Percentiles rank a stretch among this genome's conserved stretches.
These are phyloP conservation scores for Phania funesta DNA, from an alignment of 2,888 invertebrate genomes.

Conservation along the genomic window DNA sequence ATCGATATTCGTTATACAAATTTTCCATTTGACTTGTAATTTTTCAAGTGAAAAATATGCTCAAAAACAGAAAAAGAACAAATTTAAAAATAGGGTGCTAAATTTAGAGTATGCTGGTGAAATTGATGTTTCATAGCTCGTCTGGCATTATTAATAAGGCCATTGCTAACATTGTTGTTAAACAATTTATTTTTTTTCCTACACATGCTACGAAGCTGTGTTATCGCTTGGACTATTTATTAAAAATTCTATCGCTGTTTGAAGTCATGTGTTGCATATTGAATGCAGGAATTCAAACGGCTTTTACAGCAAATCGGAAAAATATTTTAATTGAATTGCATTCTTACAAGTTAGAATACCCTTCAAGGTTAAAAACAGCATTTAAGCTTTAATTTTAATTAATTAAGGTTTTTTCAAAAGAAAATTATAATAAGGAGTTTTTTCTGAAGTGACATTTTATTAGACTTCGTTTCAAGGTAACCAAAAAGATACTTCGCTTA, in stretches of 20 bases:
- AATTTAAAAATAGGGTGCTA: conserved; percentile 5
- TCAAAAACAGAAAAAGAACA: not conserved
- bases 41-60: conserved; percentile 1
- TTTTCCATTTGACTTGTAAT: conserved; percentile 33
- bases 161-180: conserved; percentile 14
- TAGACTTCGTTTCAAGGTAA: too few species aligned
- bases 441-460: too few species aligned
- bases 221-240: conserved; percentile 3
- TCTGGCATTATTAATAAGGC: conserved; percentile 37
- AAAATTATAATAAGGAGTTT: too few species aligned
- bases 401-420: too few species aligned
- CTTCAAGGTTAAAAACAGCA: too few species aligned
- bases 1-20: conserved; percentile 38
- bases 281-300: not conserved
- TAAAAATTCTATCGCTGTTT: conserved; percentile 3
- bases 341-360: too few species aligned
- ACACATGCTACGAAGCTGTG: not conserved
- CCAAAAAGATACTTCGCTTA: too few species aligned
- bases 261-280: conserved; percentile 45
- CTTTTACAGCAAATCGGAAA: not conserved
- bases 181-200: conserved; percentile 26
- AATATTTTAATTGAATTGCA: too few species aligned
- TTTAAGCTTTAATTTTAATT: too few species aligned
- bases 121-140: conserved; percentile 3
- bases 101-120: conserved; percentile 10